Evolutionary conservation across 2,888 invertebrate genomes (phyloP), one percentile per base, ranked within the genome.

Genomic region (Autographa gamma): DNA sequence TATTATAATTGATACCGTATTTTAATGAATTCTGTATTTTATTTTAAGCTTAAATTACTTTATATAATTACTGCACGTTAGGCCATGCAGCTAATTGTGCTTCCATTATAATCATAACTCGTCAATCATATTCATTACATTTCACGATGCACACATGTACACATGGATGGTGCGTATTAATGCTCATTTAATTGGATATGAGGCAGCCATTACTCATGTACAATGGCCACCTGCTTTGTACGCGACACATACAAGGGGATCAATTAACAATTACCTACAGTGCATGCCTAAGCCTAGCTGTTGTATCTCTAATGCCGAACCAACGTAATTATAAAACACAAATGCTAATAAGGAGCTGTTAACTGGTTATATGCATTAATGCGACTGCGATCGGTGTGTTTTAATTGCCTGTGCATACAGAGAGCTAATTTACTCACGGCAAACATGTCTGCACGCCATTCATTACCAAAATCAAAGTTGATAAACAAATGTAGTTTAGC

Each of bases 151-250:
- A 71, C 32, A 66, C 62, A 69, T 64, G 63, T 52, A 77, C 68
- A 56, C 25, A 56, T 56, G 25, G 76, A 73, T 76, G 74, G 80
- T 80, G 73, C 73, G 66, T 71, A 78, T 84, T 84, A 83, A 84
- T 77, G 82, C 71, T 77, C 79, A 83, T 86, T 87, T 90, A 91
- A 90, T 90, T 89, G 87, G 86, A 87, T 85, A 80, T 74, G 84
- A 84, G 81, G 81, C 81, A 76, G 76, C 83, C 83, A 89, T 88
- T 88, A 88, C 82, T 87, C 85, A 81, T 77, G 77, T 74, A 80
- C 84, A 84, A 84, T 84, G 75, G 81, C 76, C 78, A 66, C 71
- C 76, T 64, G 81, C 82, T 81, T 81, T 78, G 82, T 84, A 66
- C 72, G 48, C 79, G 74, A 63, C 66, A 74, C 71, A 65, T 65